Percentiles rank a stretch among this genome's conserved stretches.
These are phyloP conservation scores for Calypte anna DNA, from an alignment of 2,113 vertebrate species.

Conservation along the genomic window DNA sequence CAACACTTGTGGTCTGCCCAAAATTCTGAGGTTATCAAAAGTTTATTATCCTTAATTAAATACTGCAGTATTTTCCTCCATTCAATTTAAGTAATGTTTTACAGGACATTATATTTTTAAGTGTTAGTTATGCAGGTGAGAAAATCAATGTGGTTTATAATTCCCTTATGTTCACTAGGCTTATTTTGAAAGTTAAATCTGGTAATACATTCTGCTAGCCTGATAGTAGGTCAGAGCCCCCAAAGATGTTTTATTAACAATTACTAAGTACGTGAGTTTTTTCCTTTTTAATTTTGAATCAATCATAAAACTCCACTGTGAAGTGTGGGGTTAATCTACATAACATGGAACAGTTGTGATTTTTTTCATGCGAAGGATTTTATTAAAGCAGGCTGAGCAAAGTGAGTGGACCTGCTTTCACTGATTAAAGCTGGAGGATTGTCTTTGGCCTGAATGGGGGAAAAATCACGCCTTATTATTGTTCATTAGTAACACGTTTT, in stretches of 20 bases:
- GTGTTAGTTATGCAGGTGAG: neutral
- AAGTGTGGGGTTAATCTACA: neutral
- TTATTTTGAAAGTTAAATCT: neutral
- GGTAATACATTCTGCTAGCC: neutral
- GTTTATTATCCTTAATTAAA: neutral
- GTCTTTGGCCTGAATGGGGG: neutral
- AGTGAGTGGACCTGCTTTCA: neutral
- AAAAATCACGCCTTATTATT: neutral
- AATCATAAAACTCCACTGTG: neutral
- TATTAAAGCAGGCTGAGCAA: neutral
- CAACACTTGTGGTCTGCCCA: neutral
- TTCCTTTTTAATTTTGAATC: neutral
- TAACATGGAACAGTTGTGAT: neutral
- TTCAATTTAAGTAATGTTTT: neutral
- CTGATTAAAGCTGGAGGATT: neutral
- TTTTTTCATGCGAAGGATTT: neutral
- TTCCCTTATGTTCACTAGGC: neutral
- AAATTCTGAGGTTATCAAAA: conserved; percentile 16
- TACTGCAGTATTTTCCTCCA: neutral
- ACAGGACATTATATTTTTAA: neutral
- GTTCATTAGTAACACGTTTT: neutral
- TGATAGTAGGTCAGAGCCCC: neutral
- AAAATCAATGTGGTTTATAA: neutral
- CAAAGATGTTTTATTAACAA: neutral
- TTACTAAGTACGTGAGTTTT: neutral